Percentiles rank a stretch among this genome's conserved stretches.
Conservation (phyloP, 2,888 invertebrate species). For the Meteorus cinctellus region DNA sequence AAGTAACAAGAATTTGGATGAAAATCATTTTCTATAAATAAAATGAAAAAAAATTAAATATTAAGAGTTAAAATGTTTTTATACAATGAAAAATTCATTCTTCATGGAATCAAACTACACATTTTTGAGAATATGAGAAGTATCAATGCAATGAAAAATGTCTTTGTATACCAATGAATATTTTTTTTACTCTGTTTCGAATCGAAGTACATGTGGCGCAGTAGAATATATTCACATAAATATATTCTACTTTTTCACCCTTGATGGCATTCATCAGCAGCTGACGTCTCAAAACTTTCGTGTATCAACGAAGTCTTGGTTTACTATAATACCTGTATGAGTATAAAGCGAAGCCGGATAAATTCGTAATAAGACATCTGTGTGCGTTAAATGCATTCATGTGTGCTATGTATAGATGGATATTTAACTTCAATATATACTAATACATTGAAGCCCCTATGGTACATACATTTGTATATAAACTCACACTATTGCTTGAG, state of each 20-base stretch:
- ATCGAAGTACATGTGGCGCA: background rate
- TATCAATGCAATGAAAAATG: background rate
- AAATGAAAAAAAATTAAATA: no score
- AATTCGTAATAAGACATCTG: slow-evolving; percentile 22
- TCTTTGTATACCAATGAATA: background rate
- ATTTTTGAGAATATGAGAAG: background rate
- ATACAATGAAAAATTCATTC: no score
- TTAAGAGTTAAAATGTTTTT: no score
- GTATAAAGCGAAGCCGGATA: slow-evolving; percentile 26
- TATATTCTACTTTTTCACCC: background rate
- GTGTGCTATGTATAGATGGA: slow-evolving; percentile 17
- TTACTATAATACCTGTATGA: background rate
- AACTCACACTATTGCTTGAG: background rate
- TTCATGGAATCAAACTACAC: background rate
- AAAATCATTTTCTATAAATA: no score
- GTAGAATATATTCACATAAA: background rate
- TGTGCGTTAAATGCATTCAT: slow-evolving; percentile 16
- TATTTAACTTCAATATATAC: background rate
- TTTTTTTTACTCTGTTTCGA: background rate
- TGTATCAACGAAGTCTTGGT: slow-evolving; percentile 4
- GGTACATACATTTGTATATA: background rate
- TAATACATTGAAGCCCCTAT: slow-evolving; percentile 19
- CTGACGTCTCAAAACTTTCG: slow-evolving; percentile 32
- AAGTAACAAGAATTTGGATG: no score
- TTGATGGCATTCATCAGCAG: slow-evolving; percentile 33